Conservation (phyloP, 2,113 vertebrate species). For the Stercorarius parasiticus region DNA sequence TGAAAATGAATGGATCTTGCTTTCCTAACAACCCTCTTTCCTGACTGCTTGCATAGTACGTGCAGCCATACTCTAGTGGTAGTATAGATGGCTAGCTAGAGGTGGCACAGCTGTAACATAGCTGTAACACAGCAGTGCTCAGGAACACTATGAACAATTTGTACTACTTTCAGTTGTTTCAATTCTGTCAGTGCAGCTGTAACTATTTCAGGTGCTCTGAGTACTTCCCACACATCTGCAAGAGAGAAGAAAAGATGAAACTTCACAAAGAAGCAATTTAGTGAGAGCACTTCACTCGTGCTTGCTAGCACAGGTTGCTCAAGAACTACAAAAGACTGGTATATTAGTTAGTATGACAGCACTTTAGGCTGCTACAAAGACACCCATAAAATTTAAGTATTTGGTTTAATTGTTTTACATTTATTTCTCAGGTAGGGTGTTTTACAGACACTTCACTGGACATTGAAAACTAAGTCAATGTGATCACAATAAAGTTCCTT, state of each 20-base stretch:
- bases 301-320: not conserved
- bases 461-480: not conserved
- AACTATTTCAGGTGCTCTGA: not conserved
- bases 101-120: rapidly evolving
- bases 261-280: not conserved
- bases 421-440: not conserved
- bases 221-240: not conserved
- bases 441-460: not conserved
- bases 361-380: not conserved
- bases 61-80: rapidly evolving
- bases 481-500: not conserved
- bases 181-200: not conserved
- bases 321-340: not conserved
- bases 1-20: not conserved
- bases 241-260: not conserved
- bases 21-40: not conserved
- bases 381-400: not conserved
- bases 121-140: rapidly evolving
- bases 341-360: not conserved
- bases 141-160: not conserved
- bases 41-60: not conserved
- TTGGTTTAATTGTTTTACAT: not conserved
- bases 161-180: not conserved
- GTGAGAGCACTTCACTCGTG: not conserved
- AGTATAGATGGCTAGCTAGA: not conserved